A percentile compares a stretch with the other conserved stretches of the same genome.
Conservation (phyloP, 2,888 invertebrate species). For the Hirtodrosophila alboralis region DNA sequence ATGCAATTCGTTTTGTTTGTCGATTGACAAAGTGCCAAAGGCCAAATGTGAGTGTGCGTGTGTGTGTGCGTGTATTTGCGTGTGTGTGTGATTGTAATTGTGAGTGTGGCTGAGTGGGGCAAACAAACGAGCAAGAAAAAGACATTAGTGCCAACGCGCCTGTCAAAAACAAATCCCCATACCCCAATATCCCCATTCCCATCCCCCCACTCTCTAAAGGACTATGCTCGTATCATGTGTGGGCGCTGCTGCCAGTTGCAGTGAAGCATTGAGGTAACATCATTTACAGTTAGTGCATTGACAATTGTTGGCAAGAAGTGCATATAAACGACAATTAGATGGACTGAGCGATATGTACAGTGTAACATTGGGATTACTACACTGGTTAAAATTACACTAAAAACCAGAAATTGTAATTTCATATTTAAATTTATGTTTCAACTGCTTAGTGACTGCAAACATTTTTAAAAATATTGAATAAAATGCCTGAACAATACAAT, state of each 20-base stretch:
- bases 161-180: constrained; percentile 48
- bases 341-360: constrained; percentile 29
- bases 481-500: no score
- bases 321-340: constrained; percentile 60
- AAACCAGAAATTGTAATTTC: no score
- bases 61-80: constrained; percentile 4
- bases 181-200: no score
- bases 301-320: constrained; percentile 51
- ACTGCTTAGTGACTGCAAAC: no score
- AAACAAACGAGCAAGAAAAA: constrained; percentile 70
- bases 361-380: constrained; percentile 7
- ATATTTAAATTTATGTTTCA: no score
- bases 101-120: constrained; percentile 29
- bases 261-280: constrained; percentile 59
- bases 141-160: constrained; percentile 60
- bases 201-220: constrained; percentile 7
- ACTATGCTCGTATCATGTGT: constrained; percentile 25
- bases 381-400: neutral
- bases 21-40: constrained; percentile 74
- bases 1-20: constrained; percentile 68
- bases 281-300: constrained; percentile 67
- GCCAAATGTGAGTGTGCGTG: constrained; percentile 30
- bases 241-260: constrained; percentile 19
- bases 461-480: no score
- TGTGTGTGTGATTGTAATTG: constrained; percentile 6